Conservation (phyloP, 2,888 invertebrate genomes). For the Lithophane semibrunnea region DNA sequence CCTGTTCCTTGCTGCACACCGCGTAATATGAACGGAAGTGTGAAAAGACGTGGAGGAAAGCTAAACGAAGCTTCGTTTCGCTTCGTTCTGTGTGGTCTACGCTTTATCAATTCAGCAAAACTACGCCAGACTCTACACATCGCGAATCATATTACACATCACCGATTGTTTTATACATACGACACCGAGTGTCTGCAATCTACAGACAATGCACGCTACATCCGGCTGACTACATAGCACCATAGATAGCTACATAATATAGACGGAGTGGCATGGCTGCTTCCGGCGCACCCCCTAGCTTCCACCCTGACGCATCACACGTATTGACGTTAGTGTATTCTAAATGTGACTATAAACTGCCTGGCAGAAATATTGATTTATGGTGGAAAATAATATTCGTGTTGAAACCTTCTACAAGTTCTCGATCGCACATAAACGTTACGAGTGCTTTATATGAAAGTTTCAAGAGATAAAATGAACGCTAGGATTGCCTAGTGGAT, state of each 20-base stretch:
- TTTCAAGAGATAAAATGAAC: neutral
- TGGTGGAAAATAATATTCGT: neutral
- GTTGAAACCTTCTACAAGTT: conserved; percentile 3
- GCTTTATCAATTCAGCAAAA: conserved; percentile 10
- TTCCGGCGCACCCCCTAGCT: conserved; percentile 53
- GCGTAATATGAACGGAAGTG: no score
- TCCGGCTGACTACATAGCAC: conserved; percentile 50
- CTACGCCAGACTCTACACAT: conserved; percentile 22
- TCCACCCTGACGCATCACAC: conserved; percentile 34
- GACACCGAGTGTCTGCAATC: conserved; percentile 40
- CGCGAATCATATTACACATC: conserved; percentile 40
- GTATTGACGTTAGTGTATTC: conserved; percentile 16
- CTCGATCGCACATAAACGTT: neutral
- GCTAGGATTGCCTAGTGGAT: neutral
- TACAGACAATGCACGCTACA: conserved; percentile 53
- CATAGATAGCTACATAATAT: conserved; percentile 41
- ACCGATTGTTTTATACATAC: conserved; percentile 21
- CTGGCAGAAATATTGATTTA: conserved; percentile 32
- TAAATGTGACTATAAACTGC: conserved; percentile 15
- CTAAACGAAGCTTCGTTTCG: no score
- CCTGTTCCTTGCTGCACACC: no score
- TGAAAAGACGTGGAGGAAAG: no score
- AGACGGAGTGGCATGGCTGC: conserved; percentile 43
- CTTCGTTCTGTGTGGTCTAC: no score
- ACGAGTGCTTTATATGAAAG: neutral